Evolutionary conservation across 1,140 invertebrate species (phyloP).

Genomic region (Listronotus bonariensis): DNA sequence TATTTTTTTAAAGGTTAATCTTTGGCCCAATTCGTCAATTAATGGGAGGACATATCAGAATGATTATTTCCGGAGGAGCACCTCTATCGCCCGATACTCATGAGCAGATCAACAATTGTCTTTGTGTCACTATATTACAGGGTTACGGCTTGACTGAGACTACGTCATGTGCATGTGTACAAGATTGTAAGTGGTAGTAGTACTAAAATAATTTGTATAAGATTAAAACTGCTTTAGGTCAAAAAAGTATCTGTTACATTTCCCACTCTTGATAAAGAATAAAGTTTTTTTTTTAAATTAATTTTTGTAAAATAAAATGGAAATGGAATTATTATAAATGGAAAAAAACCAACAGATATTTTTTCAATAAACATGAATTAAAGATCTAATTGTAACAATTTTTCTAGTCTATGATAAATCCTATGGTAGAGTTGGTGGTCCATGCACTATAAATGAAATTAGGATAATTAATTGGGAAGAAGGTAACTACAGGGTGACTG

Average conservation of each 20-base stretch:
- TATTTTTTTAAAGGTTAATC: constrained; percentile 62
- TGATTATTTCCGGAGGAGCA: constrained; percentile 91
- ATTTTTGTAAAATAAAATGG: too few species aligned
- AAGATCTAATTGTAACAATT: too few species aligned
- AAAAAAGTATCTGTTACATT: too few species aligned
- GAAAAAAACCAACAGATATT: too few species aligned
- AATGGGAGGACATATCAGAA: constrained; percentile 84
- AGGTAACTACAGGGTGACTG: constrained; percentile 87
- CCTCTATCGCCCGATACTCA: constrained; percentile 96
- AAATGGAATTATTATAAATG: too few species aligned
- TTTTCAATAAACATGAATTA: too few species aligned
- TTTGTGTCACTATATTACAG: constrained; percentile 88
- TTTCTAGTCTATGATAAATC: constrained; percentile 67
- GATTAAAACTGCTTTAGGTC: constrained; percentile 6
- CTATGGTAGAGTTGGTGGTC: constrained; percentile 87
- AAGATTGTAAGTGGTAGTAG: constrained; percentile 71
- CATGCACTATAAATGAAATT: constrained; percentile 85
- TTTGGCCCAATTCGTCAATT: constrained; percentile 79
- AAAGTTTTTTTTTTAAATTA: too few species aligned
- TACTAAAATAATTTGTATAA: constrained; percentile 15
- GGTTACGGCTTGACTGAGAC: constrained; percentile 99
- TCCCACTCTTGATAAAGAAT: too few species aligned
- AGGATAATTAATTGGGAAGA: constrained; percentile 93
- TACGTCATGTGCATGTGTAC: constrained; percentile 88
- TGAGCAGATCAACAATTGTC: constrained; percentile 89